Conservation (phyloP, 2,797 vertebrate genomes). For the Macrochelys suwanniensis region DNA sequence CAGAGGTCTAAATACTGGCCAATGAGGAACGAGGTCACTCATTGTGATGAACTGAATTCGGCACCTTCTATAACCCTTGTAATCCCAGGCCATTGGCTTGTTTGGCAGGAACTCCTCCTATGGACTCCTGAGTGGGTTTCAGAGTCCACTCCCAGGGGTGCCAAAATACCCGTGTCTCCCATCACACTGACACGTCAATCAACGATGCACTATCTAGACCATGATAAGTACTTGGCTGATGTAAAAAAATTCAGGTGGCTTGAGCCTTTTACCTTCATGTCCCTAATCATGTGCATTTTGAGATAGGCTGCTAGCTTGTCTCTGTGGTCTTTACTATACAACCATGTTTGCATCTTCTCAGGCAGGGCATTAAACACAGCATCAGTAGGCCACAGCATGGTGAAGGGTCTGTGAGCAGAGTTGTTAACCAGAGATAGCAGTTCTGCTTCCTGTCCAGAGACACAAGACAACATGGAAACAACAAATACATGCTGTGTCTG, state of each 20-base stretch:
- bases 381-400: constrained; percentile 95
- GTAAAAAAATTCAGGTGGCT: neutral
- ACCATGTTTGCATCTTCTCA: constrained; percentile 85
- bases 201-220: neutral
- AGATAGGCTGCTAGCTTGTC: constrained; percentile 87
- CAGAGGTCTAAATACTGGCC: neutral
- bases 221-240: neutral
- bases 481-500: neutral
- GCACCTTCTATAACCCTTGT: neutral
- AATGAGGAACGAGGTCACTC: neutral
- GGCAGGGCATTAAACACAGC: constrained; percentile 85
- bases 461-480: neutral
- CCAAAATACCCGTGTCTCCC: neutral
- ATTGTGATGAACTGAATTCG: neutral
- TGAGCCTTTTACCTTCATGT: constrained; percentile 76
- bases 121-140: neutral
- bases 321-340: constrained; percentile 88
- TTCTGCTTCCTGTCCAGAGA: constrained; percentile 82
- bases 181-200: neutral
- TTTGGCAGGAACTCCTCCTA: neutral
- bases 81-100: neutral
- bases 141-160: neutral
- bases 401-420: constrained; percentile 88
- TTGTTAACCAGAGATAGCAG: constrained; percentile 85
- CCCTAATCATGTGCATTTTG: constrained; percentile 90